Percentiles rank a stretch among this genome's conserved stretches.
phyloP scores from a whole-genome alignment of 2,113 vertebrate genomes.

The Proteles cristata region DNA sequence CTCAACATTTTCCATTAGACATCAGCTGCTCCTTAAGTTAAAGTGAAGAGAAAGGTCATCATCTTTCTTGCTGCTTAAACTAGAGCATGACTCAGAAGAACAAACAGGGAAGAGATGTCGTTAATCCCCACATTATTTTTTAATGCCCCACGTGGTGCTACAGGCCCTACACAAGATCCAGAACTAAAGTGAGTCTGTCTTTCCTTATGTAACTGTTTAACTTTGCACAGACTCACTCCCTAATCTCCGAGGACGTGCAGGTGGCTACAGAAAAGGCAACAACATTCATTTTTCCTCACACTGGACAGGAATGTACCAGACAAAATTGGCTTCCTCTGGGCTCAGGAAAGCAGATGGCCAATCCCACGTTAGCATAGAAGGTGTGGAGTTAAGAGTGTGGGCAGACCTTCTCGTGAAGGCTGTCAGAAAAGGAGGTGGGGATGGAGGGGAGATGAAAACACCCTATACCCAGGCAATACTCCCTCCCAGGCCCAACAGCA shows the following conservation, averaged over 20 bases:
- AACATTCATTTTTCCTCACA: background rate
- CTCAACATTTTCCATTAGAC: slow-evolving; percentile 71
- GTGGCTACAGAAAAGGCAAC: slow-evolving; percentile 49
- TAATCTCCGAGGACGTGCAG: slow-evolving; percentile 14
- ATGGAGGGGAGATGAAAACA: background rate
- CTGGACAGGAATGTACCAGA: background rate
- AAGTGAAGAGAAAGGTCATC: slow-evolving; percentile 75
- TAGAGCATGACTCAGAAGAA: slow-evolving; percentile 78
- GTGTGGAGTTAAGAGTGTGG: background rate
- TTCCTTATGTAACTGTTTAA: slow-evolving; percentile 56
- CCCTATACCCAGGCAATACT: background rate
- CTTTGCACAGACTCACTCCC: slow-evolving; percentile 48
- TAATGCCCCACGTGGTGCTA: slow-evolving; percentile 56
- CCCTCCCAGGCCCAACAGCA: background rate
- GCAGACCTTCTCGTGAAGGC: background rate
- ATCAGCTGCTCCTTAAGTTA: slow-evolving; percentile 57
- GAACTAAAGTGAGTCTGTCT: slow-evolving; percentile 45
- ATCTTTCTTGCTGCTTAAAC: slow-evolving; percentile 64
- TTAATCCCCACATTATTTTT: slow-evolving; percentile 73
- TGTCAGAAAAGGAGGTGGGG: background rate
- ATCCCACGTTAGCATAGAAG: background rate
- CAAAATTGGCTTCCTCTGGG: background rate
- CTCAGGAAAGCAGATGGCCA: background rate
- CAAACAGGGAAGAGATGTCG: slow-evolving; percentile 68
- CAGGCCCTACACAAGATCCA: slow-evolving; percentile 6